Evolutionary conservation across 2,113 vertebrate species (phyloP), one percentile per base, ranked within the genome.

Genomic region (Alces alces): DNA sequence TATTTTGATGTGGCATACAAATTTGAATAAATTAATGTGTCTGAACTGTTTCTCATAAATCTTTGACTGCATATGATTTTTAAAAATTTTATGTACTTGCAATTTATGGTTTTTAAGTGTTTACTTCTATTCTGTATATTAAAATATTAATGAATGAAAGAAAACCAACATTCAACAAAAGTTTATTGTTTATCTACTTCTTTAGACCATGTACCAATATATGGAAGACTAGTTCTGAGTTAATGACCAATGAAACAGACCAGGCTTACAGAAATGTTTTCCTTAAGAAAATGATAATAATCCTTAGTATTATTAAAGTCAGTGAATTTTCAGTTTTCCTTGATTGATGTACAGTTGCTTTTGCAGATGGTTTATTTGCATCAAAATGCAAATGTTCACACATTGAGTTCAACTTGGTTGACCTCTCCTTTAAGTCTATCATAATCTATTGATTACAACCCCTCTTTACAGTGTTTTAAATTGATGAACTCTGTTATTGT

Each of bases 1-100:
- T 98, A 88, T 98, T 98, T 95, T 92, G 57, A 97, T 96, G 36
- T 82, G 58, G 73, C 96, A 96, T 97, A 30, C 39, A 89, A 89
- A 96, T 91, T 97, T 97, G 91, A 96, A 97, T 88, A 92, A 93
- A 0, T 1, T 87, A 91, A 83, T 96, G 45, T 95, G 12, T 93
- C 84, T 93, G 70, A 95, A 97, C 17, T 96, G 47, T 97, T 95
- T 95, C 16, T 83, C 52, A 73, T 91, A 52, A 95, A 23, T 95
- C 79, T 89, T 64, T 50, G 11, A 82, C 21, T 64, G 16, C 14
- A 17, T 85, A 66, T 45, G 2, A 87, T 87, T 95, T 97, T 93
- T n/a, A 0, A 85, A 97, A 94, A n/a, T 82, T 80, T 85, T 82
- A 89, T 30, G 2, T 76, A 86, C 19, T 94, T 95, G 17, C 1